Conservation (phyloP, 2,888 invertebrate genomes). For the Macaria liturata region DNA sequence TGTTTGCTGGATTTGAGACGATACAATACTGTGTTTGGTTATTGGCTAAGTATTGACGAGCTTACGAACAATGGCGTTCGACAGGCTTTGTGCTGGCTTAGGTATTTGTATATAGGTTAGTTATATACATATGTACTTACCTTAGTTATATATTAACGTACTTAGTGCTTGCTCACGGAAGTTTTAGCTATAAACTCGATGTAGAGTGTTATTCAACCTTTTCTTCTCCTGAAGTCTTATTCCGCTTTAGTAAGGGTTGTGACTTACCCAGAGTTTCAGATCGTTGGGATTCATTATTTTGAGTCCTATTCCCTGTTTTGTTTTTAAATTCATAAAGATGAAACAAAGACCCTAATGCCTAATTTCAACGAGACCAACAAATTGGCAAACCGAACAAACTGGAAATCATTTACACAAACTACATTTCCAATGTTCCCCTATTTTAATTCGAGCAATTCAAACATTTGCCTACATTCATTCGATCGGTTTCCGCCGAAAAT, state of each 20-base stretch:
- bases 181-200: no score
- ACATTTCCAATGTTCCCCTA: constrained; percentile 15
- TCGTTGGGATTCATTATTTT: no score
- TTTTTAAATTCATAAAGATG: no score
- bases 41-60: constrained; percentile 29
- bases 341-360: no score
- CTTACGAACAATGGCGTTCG: constrained; percentile 16
- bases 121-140: no score
- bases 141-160: no score
- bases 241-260: no score
- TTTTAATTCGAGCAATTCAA: constrained; percentile 25
- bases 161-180: no score
- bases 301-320: no score
- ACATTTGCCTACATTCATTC: constrained; percentile 30
- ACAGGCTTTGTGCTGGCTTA: constrained; percentile 2
- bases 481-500: constrained; percentile 35
- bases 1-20: constrained; percentile 36
- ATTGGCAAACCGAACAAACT: constrained; percentile 4
- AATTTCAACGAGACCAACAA: background rate
- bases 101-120: background rate
- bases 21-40: constrained; percentile 30
- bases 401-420: constrained; percentile 7
- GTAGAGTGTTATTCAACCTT: no score
- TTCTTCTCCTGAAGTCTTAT: no score
- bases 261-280: no score